phyloP scores from a whole-genome alignment of 2,888 invertebrate species.

The Ormyrus thymus region DNA sequence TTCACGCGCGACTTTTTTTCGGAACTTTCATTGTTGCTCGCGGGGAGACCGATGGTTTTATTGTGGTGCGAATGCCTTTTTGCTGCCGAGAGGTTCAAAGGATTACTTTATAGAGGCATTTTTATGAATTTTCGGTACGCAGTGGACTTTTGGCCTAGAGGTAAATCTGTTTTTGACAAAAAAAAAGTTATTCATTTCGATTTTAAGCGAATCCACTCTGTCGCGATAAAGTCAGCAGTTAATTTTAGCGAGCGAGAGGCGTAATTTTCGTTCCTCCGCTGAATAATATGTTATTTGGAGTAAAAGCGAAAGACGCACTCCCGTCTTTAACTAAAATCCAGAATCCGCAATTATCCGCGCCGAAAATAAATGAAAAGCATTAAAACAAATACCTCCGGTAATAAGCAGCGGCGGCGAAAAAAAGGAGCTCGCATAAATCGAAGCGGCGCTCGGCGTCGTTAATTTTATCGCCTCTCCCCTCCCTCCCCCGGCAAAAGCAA shows the following conservation, averaged over 20 bases:
- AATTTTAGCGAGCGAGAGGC: too few species aligned
- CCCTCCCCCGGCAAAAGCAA: constrained; percentile 1
- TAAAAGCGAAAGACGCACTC: too few species aligned
- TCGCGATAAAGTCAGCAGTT: too few species aligned
- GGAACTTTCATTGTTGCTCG: neutral
- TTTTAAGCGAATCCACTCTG: too few species aligned
- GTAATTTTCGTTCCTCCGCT: too few species aligned
- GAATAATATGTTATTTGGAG: too few species aligned
- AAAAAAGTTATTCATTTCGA: too few species aligned
- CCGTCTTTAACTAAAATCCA: too few species aligned
- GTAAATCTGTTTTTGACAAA: too few species aligned
- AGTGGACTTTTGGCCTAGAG: too few species aligned
- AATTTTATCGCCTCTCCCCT: constrained; percentile 15
- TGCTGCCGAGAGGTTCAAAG: neutral
- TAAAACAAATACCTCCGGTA: neutral
- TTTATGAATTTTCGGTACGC: neutral
- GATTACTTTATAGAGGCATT: neutral
- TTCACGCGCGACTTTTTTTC: neutral
- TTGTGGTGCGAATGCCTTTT: constrained; percentile 15
- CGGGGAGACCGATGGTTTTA: neutral
- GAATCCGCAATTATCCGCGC: too few species aligned
- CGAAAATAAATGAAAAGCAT: too few species aligned
- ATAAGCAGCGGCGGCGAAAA: neutral
- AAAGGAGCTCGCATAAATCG: neutral
- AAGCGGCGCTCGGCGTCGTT: neutral